Conservation (phyloP, 2,113 vertebrate genomes). For the Hippoglossus stenolepis region DNA sequence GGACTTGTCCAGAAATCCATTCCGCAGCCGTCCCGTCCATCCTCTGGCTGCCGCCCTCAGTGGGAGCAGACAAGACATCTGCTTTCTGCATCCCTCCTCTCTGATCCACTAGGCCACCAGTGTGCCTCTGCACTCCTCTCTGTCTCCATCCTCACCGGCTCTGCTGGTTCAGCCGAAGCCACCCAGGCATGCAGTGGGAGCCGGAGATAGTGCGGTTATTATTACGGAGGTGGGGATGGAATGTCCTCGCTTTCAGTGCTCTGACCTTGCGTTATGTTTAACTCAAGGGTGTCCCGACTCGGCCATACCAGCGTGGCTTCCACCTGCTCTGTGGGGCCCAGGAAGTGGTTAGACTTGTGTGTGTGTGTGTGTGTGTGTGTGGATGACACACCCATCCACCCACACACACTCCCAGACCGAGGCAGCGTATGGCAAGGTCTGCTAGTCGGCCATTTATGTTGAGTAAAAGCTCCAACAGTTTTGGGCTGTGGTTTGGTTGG, state of each 20-base stretch:
- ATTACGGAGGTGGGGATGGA: constrained; percentile 49
- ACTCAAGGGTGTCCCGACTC: constrained; percentile 37
- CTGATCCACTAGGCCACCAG: constrained; percentile 38
- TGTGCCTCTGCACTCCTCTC: constrained; percentile 19
- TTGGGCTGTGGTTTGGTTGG: constrained; percentile 44
- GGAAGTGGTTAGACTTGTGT: constrained; percentile 64
- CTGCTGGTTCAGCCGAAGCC: constrained; percentile 57
- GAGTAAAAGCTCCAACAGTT: constrained; percentile 41
- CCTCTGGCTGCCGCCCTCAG: constrained; percentile 34
- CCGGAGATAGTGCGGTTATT: constrained; percentile 26
- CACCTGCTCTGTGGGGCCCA: constrained; percentile 52
- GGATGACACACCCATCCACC: constrained; percentile 70
- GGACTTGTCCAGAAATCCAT: constrained; percentile 47
- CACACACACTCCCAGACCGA: constrained; percentile 51
- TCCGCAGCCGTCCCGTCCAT: constrained; percentile 26
- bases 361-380: constrained; percentile 9
- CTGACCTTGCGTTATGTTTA: constrained; percentile 38
- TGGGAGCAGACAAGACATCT: constrained; percentile 52
- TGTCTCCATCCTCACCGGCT: constrained; percentile 7
- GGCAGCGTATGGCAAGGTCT: constrained; percentile 39
- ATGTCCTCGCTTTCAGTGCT: constrained; percentile 40
- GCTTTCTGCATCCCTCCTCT: constrained; percentile 54
- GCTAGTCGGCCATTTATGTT: constrained; percentile 46
- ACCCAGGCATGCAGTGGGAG: constrained; percentile 47
- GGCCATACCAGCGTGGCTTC: constrained; percentile 47